These are phyloP conservation scores for Macquaria australasica DNA, from an alignment of 2,113 vertebrate genomes.

Conservation along the genomic window DNA sequence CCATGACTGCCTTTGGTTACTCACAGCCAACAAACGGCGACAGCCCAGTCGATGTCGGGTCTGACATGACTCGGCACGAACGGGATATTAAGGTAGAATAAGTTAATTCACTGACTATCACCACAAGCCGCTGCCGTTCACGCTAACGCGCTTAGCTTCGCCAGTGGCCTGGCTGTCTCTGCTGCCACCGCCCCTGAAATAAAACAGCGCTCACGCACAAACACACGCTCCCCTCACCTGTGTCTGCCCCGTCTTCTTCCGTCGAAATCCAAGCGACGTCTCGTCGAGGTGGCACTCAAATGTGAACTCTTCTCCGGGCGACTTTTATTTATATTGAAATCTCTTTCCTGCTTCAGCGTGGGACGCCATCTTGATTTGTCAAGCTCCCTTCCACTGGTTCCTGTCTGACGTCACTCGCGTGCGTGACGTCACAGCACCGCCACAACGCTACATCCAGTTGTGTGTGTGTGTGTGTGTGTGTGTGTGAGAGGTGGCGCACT, in stretches of 20 bases:
- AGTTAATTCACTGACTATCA: background rate
- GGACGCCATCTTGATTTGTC: slow-evolving; percentile 87
- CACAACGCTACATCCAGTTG: background rate
- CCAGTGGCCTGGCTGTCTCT: slow-evolving; percentile 68
- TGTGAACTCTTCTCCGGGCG: slow-evolving; percentile 13
- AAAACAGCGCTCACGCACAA: slow-evolving; percentile 7
- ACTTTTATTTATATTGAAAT: slow-evolving; percentile 80
- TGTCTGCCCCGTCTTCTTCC: slow-evolving; percentile 70
- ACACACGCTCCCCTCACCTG: slow-evolving; percentile 70
- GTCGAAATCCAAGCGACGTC: slow-evolving; percentile 64
- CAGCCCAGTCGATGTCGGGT: background rate
- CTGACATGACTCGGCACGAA: background rate
- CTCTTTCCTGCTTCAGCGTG: slow-evolving; percentile 85
- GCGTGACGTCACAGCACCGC: slow-evolving; percentile 50
- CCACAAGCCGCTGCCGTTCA: background rate
- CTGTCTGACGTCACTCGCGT: slow-evolving; percentile 77
- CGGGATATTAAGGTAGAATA: background rate
- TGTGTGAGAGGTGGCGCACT: background rate
- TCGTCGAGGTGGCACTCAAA: slow-evolving; percentile 22
- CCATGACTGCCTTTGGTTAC: background rate
- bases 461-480: too few species aligned
- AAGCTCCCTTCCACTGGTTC: slow-evolving; percentile 74
- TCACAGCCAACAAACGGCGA: background rate
- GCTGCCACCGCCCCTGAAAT: slow-evolving; percentile 82
- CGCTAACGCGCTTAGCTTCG: slow-evolving; percentile 50